phyloP scores from a whole-genome alignment of 2,797 vertebrate species.

The Crossoptilon crossoptilon region DNA sequence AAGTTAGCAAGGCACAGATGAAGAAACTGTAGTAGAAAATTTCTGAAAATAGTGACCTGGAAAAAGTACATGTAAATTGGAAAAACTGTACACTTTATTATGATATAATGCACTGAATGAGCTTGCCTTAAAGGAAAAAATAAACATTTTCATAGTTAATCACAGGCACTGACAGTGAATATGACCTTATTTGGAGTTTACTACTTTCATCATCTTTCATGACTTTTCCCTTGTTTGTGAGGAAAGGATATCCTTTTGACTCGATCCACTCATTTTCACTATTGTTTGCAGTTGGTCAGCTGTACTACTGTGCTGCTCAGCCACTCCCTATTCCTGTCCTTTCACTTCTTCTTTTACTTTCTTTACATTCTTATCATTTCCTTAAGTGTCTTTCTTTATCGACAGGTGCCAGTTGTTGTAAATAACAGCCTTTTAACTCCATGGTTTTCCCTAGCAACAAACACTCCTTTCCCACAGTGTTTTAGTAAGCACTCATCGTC shows the following conservation, averaged over 20 bases:
- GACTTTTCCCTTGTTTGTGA: conserved; percentile 32
- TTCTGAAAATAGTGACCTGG: neutral
- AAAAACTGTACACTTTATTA: neutral
- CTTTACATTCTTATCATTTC: neutral
- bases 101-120: conserved; percentile 50
- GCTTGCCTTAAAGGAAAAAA: conserved; percentile 14
- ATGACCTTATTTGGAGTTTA: conserved; percentile 52
- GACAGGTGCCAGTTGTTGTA: neutral
- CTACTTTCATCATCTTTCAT: conserved; percentile 4
- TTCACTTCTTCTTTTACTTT: conserved; percentile 31
- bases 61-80: neutral
- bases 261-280: neutral
- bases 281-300: conserved; percentile 24
- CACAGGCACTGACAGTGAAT: conserved; percentile 60
- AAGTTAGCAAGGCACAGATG: neutral
- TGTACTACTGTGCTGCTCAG: conserved; percentile 21
- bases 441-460: conserved; percentile 38
- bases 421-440: neutral
- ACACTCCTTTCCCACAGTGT: conserved; percentile 39
- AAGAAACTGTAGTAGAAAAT: neutral
- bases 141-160: neutral
- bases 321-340: neutral
- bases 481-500: conserved; percentile 47
- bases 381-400: neutral
- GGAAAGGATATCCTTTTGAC: conserved; percentile 23